Conservation (phyloP, 1,140 invertebrate species). For the Megathymus violae region DNA sequence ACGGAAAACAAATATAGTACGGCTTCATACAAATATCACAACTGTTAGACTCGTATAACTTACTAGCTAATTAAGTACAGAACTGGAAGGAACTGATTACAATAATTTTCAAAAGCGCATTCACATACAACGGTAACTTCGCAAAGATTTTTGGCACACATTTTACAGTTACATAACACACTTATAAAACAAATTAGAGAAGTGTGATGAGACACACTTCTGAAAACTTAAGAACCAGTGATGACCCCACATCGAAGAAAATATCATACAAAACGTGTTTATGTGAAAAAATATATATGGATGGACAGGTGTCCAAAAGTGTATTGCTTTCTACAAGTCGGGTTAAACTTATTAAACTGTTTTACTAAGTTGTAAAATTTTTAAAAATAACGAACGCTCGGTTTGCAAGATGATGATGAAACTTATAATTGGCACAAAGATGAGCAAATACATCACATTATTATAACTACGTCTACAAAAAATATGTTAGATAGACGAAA, state of each 20-base stretch:
- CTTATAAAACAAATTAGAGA: background rate
- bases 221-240: background rate
- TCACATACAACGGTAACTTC: constrained; percentile 9
- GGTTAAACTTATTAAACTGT: no score
- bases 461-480: no score
- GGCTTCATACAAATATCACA: constrained; percentile 35
- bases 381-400: no score
- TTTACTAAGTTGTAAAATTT: no score
- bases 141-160: constrained; percentile 10
- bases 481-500: no score
- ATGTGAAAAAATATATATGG: no score
- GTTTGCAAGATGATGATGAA: no score
- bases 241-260: background rate
- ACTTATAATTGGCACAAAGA: no score
- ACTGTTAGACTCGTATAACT: constrained; percentile 39
- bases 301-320: no score
- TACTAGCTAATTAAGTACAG: constrained; percentile 40
- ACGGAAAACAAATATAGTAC: constrained; percentile 7
- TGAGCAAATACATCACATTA: no score
- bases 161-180: background rate
- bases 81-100: background rate
- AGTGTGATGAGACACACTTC: background rate
- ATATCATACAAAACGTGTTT: background rate
- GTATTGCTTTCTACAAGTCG: no score
- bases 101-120: constrained; percentile 9